A percentile compares a stretch with the other conserved stretches of the same genome.
Evolutionary conservation across 2,797 vertebrate species (phyloP).

Genomic region (Rhincodon typus): DNA sequence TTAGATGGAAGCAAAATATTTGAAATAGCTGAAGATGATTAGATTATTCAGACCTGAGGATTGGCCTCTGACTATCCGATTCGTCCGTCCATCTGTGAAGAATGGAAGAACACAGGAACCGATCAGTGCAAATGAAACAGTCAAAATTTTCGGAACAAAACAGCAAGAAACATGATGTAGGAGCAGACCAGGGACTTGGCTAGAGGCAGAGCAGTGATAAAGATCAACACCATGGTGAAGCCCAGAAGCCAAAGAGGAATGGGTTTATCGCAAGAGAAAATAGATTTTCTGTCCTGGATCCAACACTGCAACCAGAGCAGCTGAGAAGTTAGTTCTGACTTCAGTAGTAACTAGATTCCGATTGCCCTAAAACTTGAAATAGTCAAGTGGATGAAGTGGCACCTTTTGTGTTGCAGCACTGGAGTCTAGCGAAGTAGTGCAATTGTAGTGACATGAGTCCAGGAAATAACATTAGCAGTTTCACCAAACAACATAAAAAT

Average conservation of each 20-base stretch:
- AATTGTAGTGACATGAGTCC: background rate
- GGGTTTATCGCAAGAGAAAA: background rate
- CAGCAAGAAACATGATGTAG: background rate
- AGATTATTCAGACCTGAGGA: background rate
- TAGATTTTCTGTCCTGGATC: background rate
- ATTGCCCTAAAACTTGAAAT: background rate
- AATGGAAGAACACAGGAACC: background rate
- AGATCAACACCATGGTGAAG: background rate
- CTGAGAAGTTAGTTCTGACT: background rate
- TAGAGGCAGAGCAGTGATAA: too few species aligned
- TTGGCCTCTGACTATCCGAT: background rate
- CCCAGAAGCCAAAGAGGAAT: background rate
- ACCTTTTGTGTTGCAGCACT: too few species aligned
- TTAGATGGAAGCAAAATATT: background rate
- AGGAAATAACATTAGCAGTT: constrained; percentile 2
- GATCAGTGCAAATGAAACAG: background rate
- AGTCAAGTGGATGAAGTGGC: background rate
- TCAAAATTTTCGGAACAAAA: background rate
- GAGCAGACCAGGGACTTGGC: background rate
- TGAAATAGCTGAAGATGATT: background rate
- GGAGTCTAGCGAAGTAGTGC: background rate
- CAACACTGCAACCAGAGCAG: background rate
- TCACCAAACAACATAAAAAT: background rate
- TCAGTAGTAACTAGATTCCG: background rate
- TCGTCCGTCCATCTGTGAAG: background rate